phyloP scores from a whole-genome alignment of 2,113 vertebrate species.

The Phycodurus eques region DNA sequence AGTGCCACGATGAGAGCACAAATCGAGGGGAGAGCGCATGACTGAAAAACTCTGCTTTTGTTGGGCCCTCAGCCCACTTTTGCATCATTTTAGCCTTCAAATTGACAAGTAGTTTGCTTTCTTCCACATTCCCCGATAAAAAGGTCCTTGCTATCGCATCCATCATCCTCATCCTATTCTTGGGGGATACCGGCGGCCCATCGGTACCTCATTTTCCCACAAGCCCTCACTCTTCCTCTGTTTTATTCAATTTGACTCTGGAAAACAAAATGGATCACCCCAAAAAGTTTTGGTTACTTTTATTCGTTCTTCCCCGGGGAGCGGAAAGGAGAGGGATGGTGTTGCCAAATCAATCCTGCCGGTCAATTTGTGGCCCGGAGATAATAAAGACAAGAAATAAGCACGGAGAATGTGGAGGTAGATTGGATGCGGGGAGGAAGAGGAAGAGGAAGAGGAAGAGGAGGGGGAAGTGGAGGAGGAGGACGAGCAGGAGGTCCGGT shows the following conservation, averaged over 20 bases:
- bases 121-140: conserved; percentile 26
- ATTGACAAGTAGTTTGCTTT: conserved; percentile 3
- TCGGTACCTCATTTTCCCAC: conserved; percentile 12
- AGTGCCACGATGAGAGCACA: conserved; percentile 65
- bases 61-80: neutral
- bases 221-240: conserved; percentile 3
- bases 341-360: conserved; percentile 60
- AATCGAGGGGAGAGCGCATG: conserved; percentile 39
- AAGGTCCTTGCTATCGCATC: conserved; percentile 24
- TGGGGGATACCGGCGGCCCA: conserved; percentile 14
- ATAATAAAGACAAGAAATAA: conserved; percentile 62
- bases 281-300: conserved; percentile 25
- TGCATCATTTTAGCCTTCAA: conserved; percentile 4
- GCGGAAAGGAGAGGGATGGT: conserved; percentile 30
- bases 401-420: conserved; percentile 40
- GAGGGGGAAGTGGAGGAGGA: neutral
- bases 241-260: conserved; percentile 26
- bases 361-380: conserved; percentile 58
- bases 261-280: conserved; percentile 52
- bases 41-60: neutral
- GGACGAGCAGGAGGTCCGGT: neutral
- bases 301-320: neutral
- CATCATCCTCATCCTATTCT: conserved; percentile 29
- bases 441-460: neutral
- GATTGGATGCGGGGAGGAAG: conserved; percentile 9